Conservation (phyloP, 2,797 vertebrate genomes). For the Neosilurus mollespiculum region DNA sequence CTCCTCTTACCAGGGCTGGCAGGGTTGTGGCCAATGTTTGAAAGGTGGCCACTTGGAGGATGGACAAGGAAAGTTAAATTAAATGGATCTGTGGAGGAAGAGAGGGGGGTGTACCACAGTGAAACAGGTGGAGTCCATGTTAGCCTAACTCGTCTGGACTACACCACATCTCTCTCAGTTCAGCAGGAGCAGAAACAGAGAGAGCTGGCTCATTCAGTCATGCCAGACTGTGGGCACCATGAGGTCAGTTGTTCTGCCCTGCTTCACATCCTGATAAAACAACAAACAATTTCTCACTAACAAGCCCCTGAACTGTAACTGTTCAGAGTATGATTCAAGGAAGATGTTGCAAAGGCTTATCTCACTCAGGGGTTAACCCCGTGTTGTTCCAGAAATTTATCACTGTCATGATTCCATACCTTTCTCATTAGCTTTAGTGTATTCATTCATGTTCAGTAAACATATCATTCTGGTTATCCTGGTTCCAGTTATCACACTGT, state of each 20-base stretch:
- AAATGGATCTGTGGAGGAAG: slow-evolving; percentile 13
- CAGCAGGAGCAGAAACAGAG: not conserved
- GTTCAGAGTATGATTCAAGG: not conserved
- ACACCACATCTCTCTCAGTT: slow-evolving; percentile 16
- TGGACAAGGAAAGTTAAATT: slow-evolving; percentile 37
- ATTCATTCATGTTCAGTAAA: not conserved
- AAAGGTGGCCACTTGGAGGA: slow-evolving; percentile 31
- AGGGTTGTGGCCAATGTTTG: slow-evolving; percentile 27
- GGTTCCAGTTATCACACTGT: not conserved
- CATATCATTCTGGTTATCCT: not conserved
- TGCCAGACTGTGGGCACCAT: slow-evolving; percentile 20
- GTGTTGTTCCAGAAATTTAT: not conserved
- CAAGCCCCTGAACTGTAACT: not conserved
- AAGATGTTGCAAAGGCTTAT: not conserved
- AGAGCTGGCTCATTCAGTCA: not conserved
- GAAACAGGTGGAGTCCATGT: slow-evolving; percentile 18
- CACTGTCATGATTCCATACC: not conserved
- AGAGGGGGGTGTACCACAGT: not conserved
- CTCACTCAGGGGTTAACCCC: not conserved
- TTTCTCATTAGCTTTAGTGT: not conserved
- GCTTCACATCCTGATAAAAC: not conserved
- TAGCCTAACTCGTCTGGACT: slow-evolving; percentile 17
- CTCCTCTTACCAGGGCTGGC: slow-evolving; percentile 39
- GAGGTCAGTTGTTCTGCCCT: slow-evolving; percentile 5
- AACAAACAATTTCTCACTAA: slow-evolving; percentile 12